Percentiles rank a stretch among this genome's conserved stretches.
Evolutionary conservation across 2,797 vertebrate genomes (phyloP).

Genomic region (Sebastes iracundus): DNA sequence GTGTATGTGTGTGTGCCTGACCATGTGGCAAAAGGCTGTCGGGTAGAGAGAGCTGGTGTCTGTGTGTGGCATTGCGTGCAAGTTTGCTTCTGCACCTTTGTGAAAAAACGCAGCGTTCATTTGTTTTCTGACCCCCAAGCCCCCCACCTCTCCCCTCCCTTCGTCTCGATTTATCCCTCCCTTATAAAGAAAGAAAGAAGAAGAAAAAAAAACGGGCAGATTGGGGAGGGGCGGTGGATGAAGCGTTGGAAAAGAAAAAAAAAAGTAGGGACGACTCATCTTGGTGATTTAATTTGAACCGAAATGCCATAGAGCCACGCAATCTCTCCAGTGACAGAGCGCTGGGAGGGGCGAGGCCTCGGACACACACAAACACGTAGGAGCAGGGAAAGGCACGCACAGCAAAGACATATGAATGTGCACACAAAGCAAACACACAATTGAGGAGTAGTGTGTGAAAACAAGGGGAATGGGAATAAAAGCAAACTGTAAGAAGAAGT

Average conservation of each 20-base stretch:
- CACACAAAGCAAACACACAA: conserved; percentile 17
- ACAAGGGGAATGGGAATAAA: background rate
- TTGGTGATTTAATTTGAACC: conserved; percentile 77
- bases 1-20: background rate
- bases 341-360: conserved; percentile 57
- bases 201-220: conserved; percentile 34
- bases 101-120: conserved; percentile 41
- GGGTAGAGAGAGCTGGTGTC: conserved; percentile 17
- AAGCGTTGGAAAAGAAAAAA: conserved; percentile 38
- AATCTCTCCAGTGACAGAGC: conserved; percentile 67
- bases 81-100: conserved; percentile 10
- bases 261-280: conserved; percentile 65
- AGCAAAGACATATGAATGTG: conserved; percentile 17
- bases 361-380: background rate
- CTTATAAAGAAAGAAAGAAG: conserved; percentile 2
- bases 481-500: background rate
- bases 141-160: background rate
- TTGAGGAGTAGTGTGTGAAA: conserved; percentile 12
- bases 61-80: conserved; percentile 32
- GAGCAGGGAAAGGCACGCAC: conserved; percentile 11
- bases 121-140: conserved; percentile 43
- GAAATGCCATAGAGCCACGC: conserved; percentile 72
- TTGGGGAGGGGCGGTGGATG: conserved; percentile 46
- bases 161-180: conserved; percentile 33
- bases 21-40: background rate